Conservation (phyloP, 2,113 vertebrate genomes). For the Vulpes vulpes region DNA sequence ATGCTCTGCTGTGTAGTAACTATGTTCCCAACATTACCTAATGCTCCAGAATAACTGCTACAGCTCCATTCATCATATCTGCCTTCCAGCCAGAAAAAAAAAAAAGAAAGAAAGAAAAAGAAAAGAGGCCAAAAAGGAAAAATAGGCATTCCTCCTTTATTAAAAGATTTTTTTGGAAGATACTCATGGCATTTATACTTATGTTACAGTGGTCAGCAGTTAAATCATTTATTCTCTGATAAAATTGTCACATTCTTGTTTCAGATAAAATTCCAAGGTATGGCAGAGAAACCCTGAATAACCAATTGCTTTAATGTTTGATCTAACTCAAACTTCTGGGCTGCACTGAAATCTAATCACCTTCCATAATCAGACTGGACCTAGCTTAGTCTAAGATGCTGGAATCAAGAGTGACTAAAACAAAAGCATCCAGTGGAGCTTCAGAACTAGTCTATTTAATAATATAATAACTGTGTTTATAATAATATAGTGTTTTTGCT, state of each 20-base stretch:
- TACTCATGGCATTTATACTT: background rate
- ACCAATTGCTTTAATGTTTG: background rate
- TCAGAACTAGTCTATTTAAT: background rate
- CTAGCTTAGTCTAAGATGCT: background rate
- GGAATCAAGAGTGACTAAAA: background rate
- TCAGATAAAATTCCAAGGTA: background rate
- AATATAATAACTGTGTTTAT: background rate
- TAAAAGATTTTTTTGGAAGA: background rate
- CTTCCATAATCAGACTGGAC: background rate
- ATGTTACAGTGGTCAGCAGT: background rate
- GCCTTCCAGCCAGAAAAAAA: background rate
- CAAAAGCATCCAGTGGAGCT: background rate
- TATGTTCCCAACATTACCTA: background rate
- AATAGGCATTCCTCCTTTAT: background rate
- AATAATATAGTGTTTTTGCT: background rate
- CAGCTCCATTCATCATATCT: background rate
- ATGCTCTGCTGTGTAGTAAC: background rate
- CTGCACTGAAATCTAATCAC: background rate
- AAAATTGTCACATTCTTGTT: background rate
- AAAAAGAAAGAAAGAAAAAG: background rate
- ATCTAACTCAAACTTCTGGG: background rate
- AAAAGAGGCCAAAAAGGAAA: background rate
- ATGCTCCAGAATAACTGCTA: background rate
- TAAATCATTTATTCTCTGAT: background rate
- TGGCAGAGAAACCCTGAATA: background rate